phyloP scores from a whole-genome alignment of 2,797 vertebrate genomes.

The Miichthys miiuy region DNA sequence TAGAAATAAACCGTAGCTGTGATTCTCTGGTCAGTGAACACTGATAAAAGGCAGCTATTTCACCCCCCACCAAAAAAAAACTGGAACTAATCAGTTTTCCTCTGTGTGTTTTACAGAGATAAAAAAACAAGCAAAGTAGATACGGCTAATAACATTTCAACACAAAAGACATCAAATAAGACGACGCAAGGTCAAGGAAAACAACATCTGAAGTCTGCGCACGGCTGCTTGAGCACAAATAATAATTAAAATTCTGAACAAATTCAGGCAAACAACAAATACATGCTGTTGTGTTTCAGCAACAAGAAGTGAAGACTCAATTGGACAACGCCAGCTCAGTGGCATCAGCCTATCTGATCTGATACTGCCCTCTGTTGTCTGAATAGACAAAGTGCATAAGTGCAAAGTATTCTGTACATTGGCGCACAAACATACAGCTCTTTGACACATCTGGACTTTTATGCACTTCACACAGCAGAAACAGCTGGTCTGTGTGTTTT shows the following conservation, averaged over 20 bases:
- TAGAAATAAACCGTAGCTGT: slow-evolving; percentile 42
- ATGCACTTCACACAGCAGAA: neutral
- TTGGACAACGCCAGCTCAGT: neutral
- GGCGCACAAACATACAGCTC: neutral
- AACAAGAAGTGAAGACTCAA: slow-evolving; percentile 22
- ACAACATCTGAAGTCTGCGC: slow-evolving; percentile 16
- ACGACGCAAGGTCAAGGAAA: slow-evolving; percentile 3
- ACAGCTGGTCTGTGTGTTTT: neutral
- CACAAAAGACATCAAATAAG: slow-evolving; percentile 11
- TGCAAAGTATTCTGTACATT: neutral
- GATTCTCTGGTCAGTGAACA: slow-evolving; percentile 14
- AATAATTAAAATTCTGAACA: slow-evolving; percentile 30
- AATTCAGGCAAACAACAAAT: slow-evolving; percentile 26
- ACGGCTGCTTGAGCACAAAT: slow-evolving; percentile 23
- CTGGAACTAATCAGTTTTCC: slow-evolving; percentile 11
- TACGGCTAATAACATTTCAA: neutral
- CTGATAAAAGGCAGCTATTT: slow-evolving; percentile 21
- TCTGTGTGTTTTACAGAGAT: neutral
- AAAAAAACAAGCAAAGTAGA: neutral
- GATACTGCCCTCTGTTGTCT: slow-evolving; percentile 76
- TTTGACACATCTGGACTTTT: neutral
- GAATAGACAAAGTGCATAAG: slow-evolving; percentile 30
- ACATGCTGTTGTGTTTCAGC: slow-evolving; percentile 15
- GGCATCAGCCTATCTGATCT: slow-evolving; percentile 37
- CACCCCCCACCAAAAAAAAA: neutral